These are phyloP conservation scores for Idaea dimidiata DNA, from an alignment of 2,888 invertebrate genomes.

Conservation along the genomic window DNA sequence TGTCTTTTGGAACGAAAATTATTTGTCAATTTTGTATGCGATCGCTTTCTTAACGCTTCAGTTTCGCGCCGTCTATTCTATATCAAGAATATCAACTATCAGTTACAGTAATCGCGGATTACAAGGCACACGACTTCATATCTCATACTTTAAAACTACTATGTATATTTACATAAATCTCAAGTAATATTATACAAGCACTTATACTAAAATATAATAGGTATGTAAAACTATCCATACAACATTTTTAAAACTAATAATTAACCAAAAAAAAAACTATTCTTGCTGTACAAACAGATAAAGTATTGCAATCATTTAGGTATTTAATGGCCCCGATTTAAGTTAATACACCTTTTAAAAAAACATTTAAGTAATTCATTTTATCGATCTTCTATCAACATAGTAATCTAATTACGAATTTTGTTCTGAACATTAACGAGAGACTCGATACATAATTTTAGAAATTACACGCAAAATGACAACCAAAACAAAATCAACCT, in stretches of 20 bases:
- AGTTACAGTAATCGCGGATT: constrained; percentile 31
- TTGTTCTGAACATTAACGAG: too few species aligned
- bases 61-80: constrained; percentile 9
- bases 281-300: constrained; percentile 39
- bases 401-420: too few species aligned
- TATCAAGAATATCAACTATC: constrained; percentile 20
- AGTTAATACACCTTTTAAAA: constrained; percentile 29
- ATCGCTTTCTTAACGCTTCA: neutral
- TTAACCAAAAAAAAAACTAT: constrained; percentile 19
- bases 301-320: constrained; percentile 30
- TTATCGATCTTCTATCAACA: too few species aligned
- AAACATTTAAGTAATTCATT: neutral
- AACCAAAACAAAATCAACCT: too few species aligned
- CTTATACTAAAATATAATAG: constrained; percentile 10
- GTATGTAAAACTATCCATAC: constrained; percentile 8
- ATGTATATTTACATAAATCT: constrained; percentile 16
- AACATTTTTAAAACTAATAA: constrained; percentile 2
- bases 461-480: too few species aligned
- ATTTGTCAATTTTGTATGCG: constrained; percentile 1
- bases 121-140: constrained; percentile 43
- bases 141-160: neutral
- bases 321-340: constrained; percentile 27
- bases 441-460: too few species aligned
- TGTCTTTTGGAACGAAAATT: neutral
- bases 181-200: constrained; percentile 15